Base-by-base conservation (phyloP, 1,140 invertebrate genomes). In the Melipona quadrifasciata region DNA sequence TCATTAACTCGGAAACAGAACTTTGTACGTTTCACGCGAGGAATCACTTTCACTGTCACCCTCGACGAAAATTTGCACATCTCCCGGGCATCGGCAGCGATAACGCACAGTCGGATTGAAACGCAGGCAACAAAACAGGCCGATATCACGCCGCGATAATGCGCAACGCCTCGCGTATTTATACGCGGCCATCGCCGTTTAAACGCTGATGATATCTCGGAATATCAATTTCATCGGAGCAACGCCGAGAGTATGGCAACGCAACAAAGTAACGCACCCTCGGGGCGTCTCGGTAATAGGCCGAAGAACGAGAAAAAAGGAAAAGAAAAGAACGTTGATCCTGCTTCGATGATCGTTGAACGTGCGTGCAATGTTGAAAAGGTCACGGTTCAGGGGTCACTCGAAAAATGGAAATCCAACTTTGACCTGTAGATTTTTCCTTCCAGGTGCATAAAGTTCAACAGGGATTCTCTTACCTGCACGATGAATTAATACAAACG, bases 311-410 rank as follows among this genome's bases (percentile, higher is more conserved):
- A 65, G 39, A 39, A 65, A 78, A 55, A 19, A 58, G 57, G 39
- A 39, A 65, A 78, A 55, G 14, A 58, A 72, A 55, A 58, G 67
- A 58, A 67, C 21, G 57, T 17, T 31, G 21, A 55, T 57, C 57
- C 31, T 58, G 31, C 53, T 16, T 24, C 31, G 4, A 39, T 24
- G 73, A 21, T 27, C 27, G 39, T n/a, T 53, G n/a, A 10, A 24
- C 21, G 16, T 47, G 34, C 16, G 24, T 27, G 65, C 64, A 85
- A 19, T 39, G 39, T 19, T 61, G 67, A 70, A 82, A 75, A 68
- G 74, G 84, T 77, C 75, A 88, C 83, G 79, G 85, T 90, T 91
- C 87, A 89, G 78, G 75, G 86, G 71, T 85, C 89, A 90, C 87
- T 89, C 87, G 87, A 61, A n/a, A 61, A 61, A 61, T 61, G 11